Base-by-base conservation (phyloP, 2,888 invertebrate genomes). In the Erynnis tages region DNA sequence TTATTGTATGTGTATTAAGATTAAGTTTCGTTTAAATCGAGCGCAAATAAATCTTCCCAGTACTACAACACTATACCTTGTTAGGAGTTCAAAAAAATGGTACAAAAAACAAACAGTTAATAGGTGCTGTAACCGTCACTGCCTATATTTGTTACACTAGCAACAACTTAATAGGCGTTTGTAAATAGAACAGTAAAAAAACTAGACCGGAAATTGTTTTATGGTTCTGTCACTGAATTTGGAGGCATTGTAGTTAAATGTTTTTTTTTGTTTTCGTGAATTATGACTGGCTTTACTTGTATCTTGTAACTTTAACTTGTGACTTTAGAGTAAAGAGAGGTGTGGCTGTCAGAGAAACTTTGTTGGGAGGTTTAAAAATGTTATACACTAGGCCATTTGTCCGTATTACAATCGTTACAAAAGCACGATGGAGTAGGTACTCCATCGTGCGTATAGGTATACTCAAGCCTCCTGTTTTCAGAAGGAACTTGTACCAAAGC, bases 131-230 rank as follows among this genome's bases (percentile, higher is more conserved):
- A 43, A 30, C 43, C 34, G 45, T 45, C 45, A 45, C 45, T 32
- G 21, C 23, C 34, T 32, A 45, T 45, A 34, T 45, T 45, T 45
- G 34, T 21, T n/a, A 19, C 35, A 35, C 19, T 35, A 30, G 19
- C 32, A 21, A 32, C 65, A 63, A 70, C 63, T 70, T 75, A 73
- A 76, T 77, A 71, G 70, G 29, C 35, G 17, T 41, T 41, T 48
- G 44, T 46, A 49, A 69, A 63, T 61, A 66, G 54, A 61, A 58
- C 58, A 59, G 60, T 65, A 71, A 70, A 76, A 77, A 71, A 67
- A 35, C 54, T 54, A 56, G 67, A 69, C 77, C 79, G 80, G 77
- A 80, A 82, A 81, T 80, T 69, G 69, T 67, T 66, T 65, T 59
- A 60, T 57, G 62, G 60, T 73, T 67, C 57, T 58, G 57, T 77